Percentiles rank a stretch among this genome's conserved stretches.
phyloP scores from a whole-genome alignment of 2,113 vertebrate genomes.

The Phoenicopterus ruber region DNA sequence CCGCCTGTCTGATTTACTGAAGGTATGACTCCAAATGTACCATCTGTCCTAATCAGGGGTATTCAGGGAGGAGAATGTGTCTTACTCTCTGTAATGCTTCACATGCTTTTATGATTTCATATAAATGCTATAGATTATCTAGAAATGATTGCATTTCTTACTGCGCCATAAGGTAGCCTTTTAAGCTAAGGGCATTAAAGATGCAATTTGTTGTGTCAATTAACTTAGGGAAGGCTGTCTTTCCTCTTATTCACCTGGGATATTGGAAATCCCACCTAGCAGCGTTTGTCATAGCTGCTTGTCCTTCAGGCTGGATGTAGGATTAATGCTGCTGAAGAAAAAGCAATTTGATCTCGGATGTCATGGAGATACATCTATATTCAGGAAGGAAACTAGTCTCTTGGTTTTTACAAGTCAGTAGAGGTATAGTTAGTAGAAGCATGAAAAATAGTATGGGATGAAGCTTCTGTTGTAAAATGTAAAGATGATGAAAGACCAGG shows the following conservation, averaged over 20 bases:
- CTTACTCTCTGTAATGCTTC: not conserved
- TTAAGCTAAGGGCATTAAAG: not conserved
- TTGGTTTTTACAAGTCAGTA: slow-evolving; percentile 45
- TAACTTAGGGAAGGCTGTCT: not conserved
- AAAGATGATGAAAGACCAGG: not conserved
- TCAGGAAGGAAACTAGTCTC: not conserved
- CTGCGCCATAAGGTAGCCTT: not conserved
- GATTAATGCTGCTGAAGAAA: slow-evolving; percentile 19
- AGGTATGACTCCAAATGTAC: slow-evolving; percentile 72
- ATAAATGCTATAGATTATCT: not conserved
- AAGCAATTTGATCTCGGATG: not conserved
- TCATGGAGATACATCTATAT: not conserved
- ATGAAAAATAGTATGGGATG: slow-evolving; percentile 9
- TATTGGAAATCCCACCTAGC: not conserved
- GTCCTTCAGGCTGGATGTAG: not conserved
- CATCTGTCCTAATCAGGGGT: not conserved
- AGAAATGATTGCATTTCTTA: not conserved
- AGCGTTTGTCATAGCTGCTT: not conserved
- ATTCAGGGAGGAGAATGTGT: not conserved
- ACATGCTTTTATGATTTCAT: not conserved
- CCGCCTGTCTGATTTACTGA: slow-evolving; percentile 91
- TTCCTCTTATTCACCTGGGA: not conserved
- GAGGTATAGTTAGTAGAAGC: not conserved
- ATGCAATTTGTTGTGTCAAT: not conserved
- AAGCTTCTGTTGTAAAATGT: slow-evolving; percentile 32